These are phyloP conservation scores for Schizopygopsis pylzovi DNA, from an alignment of 2,797 vertebrate species.

Conservation along the genomic window DNA sequence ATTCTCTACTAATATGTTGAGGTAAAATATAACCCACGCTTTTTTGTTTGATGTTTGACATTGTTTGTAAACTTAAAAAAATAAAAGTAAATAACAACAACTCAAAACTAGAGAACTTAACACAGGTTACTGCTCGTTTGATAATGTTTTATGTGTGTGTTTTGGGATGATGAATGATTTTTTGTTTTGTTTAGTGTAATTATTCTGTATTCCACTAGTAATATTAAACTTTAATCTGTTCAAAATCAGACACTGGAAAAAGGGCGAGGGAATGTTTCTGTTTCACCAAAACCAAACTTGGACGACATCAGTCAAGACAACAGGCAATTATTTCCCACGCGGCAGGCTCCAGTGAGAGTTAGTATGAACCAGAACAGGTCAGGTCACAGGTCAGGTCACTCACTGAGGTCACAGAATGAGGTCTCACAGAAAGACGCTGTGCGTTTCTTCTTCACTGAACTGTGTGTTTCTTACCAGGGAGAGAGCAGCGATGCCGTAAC, in stretches of 20 bases:
- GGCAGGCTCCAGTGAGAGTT: conserved; percentile 65
- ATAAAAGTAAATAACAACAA: neutral
- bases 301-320: conserved; percentile 51
- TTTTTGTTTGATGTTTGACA: neutral
- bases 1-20: too few relatives aligned
- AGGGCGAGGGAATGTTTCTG: neutral
- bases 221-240: conserved; percentile 14
- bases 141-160: neutral
- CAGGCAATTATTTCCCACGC: conserved; percentile 38
- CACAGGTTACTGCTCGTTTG: too few relatives aligned
- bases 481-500: conserved; percentile 50
- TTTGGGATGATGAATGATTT: neutral
- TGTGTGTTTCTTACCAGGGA: conserved; percentile 60
- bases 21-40: too few relatives aligned
- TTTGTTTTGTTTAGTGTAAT: neutral
- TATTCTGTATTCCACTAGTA: neutral
- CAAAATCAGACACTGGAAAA: neutral
- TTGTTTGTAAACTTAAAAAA: neutral
- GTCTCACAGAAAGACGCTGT: conserved; percentile 61
- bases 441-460: conserved; percentile 51
- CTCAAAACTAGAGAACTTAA: neutral
- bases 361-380: conserved; percentile 69
- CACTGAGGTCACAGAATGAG: conserved; percentile 66
- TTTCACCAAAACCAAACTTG: conserved; percentile 32
- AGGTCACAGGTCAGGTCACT: conserved; percentile 66